A percentile compares a stretch with the other conserved stretches of the same genome.
phyloP scores from a whole-genome alignment of 2,113 vertebrate species.

The Anguilla rostrata region DNA sequence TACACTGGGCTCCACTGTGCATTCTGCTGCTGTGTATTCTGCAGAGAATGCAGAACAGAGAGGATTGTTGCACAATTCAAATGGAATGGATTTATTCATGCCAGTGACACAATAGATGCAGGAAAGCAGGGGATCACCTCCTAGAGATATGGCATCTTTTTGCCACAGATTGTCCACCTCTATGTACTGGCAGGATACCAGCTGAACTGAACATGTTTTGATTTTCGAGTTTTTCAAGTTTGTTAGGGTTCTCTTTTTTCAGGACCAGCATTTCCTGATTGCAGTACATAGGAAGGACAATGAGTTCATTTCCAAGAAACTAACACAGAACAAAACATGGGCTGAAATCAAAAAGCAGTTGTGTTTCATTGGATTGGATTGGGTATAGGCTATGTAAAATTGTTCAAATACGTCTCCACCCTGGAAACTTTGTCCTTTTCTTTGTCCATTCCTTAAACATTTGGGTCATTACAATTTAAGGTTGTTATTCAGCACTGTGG shows the following conservation, averaged over 20 bases:
- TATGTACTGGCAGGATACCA: not conserved
- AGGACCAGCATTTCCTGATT: constrained; percentile 12
- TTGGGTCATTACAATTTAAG: not conserved
- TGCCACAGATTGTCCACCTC: not conserved
- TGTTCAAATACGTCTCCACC: not conserved
- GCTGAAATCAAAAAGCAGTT: not conserved
- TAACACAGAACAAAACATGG: not conserved
- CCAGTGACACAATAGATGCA: not conserved
- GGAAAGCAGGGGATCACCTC: not conserved
- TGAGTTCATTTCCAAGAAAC: not conserved
- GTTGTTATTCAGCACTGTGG: not conserved
- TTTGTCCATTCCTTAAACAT: not conserved
- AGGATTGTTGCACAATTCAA: not conserved
- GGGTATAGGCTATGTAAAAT: not conserved
- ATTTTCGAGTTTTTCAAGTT: constrained; percentile 15
- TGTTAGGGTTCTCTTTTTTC: not conserved
- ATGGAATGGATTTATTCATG: not conserved
- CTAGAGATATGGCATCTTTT: not conserved
- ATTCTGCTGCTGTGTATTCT: not conserved
- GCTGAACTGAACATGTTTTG: not conserved
- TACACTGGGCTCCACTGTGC: not conserved
- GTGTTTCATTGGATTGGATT: not conserved
- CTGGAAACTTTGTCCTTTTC: not conserved
- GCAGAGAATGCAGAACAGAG: not conserved
- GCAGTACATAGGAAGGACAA: not conserved